Conservation (phyloP, 2,888 invertebrate genomes). For the Cheilosia urbana region DNA sequence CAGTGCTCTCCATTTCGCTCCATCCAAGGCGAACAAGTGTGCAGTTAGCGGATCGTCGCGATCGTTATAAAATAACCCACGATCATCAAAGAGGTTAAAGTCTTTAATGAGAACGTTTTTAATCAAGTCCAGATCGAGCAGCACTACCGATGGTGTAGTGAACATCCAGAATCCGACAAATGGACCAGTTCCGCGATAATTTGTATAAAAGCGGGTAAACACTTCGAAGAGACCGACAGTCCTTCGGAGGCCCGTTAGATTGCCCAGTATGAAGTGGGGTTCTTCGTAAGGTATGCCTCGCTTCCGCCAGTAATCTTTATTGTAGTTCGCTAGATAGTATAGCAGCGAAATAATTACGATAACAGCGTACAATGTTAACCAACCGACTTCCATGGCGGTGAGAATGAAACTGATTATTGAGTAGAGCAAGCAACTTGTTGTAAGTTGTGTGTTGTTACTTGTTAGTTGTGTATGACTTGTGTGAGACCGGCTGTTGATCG, state of each 20-base stretch:
- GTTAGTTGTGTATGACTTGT: too few species aligned
- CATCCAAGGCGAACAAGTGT: slow-evolving; percentile 78
- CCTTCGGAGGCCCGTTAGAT: slow-evolving; percentile 43
- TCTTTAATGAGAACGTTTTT: slow-evolving; percentile 70
- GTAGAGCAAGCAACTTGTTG: not conserved
- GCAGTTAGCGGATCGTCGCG: slow-evolving; percentile 78
- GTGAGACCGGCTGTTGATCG: not conserved
- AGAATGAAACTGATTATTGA: not conserved
- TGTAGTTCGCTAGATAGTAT: slow-evolving; percentile 42
- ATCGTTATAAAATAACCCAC: slow-evolving; percentile 77
- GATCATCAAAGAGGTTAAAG: slow-evolving; percentile 78
- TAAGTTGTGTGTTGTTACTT: too few species aligned
- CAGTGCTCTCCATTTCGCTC: slow-evolving; percentile 82
- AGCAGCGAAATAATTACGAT: not conserved
- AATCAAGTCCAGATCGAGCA: slow-evolving; percentile 67
- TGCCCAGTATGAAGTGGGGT: slow-evolving; percentile 58
- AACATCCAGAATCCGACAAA: slow-evolving; percentile 60
- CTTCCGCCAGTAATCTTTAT: slow-evolving; percentile 77
- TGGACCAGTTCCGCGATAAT: slow-evolving; percentile 29
- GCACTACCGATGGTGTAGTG: slow-evolving; percentile 34
- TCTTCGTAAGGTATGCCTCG: slow-evolving; percentile 38
- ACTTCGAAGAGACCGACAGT: slow-evolving; percentile 27
- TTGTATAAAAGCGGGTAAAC: slow-evolving; percentile 42
- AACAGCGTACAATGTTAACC: not conserved
- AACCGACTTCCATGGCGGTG: not conserved